A percentile compares a stretch with the other conserved stretches of the same genome.
Evolutionary conservation across 1,140 invertebrate genomes (phyloP).

Genomic region (Calliopsis andreniformis): DNA sequence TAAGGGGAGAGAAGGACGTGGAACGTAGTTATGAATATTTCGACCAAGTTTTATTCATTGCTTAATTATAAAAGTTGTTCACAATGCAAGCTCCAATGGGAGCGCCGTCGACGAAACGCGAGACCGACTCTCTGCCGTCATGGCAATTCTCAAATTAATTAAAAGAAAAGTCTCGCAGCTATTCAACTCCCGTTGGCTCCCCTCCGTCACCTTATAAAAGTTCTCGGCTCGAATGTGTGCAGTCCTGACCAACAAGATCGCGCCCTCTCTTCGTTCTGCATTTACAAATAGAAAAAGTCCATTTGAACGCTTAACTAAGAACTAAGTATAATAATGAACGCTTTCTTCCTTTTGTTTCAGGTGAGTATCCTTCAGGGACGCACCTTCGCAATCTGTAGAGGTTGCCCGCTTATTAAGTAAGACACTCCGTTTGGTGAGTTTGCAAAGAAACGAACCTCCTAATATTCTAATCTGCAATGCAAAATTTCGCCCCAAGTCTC

Average conservation of each 20-base stretch:
- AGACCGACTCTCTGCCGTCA: constrained; percentile 23
- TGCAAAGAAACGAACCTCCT: constrained; percentile 10
- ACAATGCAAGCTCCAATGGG: constrained; percentile 55
- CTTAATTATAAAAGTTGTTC: constrained; percentile 73
- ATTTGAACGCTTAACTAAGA: not conserved
- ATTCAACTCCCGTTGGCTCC: constrained; percentile 16
- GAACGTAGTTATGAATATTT: constrained; percentile 58
- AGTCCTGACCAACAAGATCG: not conserved
- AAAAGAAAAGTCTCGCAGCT: constrained; percentile 61
- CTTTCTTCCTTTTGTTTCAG: constrained; percentile 54
- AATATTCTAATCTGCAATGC: constrained; percentile 25
- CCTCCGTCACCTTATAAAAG: constrained; percentile 43
- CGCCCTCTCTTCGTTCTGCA: not conserved
- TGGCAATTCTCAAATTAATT: constrained; percentile 70
- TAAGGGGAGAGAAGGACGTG: not conserved
- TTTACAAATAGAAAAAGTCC: constrained; percentile 8
- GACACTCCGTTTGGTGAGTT: constrained; percentile 2
- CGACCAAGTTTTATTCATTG: constrained; percentile 64
- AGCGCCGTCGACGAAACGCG: constrained; percentile 18
- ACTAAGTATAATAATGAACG: constrained; percentile 35
- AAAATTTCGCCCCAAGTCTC: not conserved
- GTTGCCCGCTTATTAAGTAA: not conserved
- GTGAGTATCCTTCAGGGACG: constrained; percentile 37
- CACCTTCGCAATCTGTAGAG: constrained; percentile 20
- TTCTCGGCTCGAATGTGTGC: constrained; percentile 20